A percentile compares a stretch with the other conserved stretches of the same genome.
These are phyloP conservation scores for Parasteatoda tepidariorum DNA, from an alignment of 1,140 invertebrate genomes.

Conservation along the genomic window DNA sequence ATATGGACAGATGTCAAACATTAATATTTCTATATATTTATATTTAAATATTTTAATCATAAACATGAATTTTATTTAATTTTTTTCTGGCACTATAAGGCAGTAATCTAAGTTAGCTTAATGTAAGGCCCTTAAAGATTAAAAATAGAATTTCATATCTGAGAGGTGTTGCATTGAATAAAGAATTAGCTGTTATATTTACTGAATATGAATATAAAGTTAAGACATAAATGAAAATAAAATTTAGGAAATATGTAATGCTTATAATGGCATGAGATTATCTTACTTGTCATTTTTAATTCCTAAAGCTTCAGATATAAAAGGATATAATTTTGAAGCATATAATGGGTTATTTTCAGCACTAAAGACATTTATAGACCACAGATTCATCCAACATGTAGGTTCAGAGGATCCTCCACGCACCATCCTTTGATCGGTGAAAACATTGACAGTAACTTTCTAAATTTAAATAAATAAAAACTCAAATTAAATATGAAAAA, in stretches of 20 bases:
- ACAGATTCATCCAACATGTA: conserved; percentile 46
- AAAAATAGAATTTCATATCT: not conserved
- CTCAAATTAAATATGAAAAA: no score
- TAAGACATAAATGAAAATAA: not conserved
- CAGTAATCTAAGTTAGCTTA: no score
- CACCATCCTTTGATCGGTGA: conserved; percentile 33
- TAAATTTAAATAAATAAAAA: no score
- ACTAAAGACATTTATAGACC: conserved; percentile 56
- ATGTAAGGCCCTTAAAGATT: not conserved
- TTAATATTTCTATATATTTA: no score
- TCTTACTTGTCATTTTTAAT: conserved; percentile 44
- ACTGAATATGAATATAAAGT: not conserved
- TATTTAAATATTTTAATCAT: no score
- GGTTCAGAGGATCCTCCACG: conserved; percentile 35
- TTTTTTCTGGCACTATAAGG: no score
- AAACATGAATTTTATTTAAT: no score
- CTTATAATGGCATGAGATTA: not conserved
- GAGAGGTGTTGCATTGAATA: not conserved
- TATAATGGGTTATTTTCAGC: conserved; percentile 47
- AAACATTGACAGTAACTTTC: conserved; percentile 23
- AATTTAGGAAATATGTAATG: not conserved
- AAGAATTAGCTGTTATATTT: not conserved
- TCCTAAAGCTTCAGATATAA: conserved; percentile 41
- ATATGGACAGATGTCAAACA: no score
- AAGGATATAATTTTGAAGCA: conserved; percentile 45